Evolutionary conservation across 2,797 vertebrate species (phyloP).

Genomic region (Tamandua tetradactyla): DNA sequence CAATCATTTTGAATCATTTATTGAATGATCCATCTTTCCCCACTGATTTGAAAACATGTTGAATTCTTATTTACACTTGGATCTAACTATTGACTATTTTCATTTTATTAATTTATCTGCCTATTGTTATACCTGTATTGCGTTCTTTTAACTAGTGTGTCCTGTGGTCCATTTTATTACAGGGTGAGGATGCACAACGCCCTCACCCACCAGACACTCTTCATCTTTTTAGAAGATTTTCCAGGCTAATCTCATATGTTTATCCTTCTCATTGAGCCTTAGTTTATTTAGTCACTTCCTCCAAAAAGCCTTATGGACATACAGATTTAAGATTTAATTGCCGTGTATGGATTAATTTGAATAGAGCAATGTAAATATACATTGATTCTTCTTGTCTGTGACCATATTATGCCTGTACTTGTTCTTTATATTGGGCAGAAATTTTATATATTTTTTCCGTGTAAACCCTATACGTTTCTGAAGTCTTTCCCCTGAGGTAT

Average conservation of each 20-base stretch:
- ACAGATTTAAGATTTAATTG: neutral
- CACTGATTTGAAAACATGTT: neutral
- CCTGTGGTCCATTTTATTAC: neutral
- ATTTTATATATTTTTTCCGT: neutral
- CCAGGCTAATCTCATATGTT: neutral
- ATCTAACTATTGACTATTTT: neutral
- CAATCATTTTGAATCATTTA: neutral
- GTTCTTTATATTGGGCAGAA: neutral
- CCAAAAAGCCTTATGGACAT: neutral
- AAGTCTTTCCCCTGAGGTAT: neutral
- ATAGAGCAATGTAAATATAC: slow-evolving; percentile 19
- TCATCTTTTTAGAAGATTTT: slow-evolving; percentile 14
- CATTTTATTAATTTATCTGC: neutral
- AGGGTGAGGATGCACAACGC: neutral
- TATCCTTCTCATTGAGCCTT: slow-evolving; percentile 15
- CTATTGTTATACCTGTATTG: neutral
- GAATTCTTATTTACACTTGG: neutral
- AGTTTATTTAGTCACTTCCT: neutral
- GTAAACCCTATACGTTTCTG: neutral
- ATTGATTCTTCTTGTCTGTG: neutral
- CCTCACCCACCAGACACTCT: neutral
- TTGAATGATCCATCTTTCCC: neutral
- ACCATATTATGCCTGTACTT: neutral
- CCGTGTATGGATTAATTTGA: neutral
- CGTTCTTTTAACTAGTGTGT: neutral